phyloP scores from a whole-genome alignment of 1,140 invertebrate genomes.

The Halyomorpha halys region DNA sequence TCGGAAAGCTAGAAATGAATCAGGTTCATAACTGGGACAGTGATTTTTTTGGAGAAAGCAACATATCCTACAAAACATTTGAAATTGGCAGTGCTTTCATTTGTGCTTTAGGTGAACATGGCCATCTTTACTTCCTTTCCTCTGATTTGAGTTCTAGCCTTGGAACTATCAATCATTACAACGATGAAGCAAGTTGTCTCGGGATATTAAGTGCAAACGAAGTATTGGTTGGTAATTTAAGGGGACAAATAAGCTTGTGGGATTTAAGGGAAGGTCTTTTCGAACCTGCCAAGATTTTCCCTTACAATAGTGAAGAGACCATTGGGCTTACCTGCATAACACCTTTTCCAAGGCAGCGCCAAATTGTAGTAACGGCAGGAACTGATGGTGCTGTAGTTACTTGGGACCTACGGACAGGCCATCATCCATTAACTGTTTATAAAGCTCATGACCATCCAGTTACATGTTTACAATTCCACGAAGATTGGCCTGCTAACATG shows the following conservation, averaged over 20 bases:
- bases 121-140: background rate
- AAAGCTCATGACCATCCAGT: slow-evolving; percentile 10
- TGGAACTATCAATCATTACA: background rate
- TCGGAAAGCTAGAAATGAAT: background rate
- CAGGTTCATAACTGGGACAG: background rate
- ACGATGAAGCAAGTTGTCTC: background rate
- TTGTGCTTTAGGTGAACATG: background rate
- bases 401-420: slow-evolving; percentile 15
- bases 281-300: slow-evolving; percentile 13
- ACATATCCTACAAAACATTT: background rate
- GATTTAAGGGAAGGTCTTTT: slow-evolving; percentile 16
- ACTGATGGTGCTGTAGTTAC: slow-evolving; percentile 12
- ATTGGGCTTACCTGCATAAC: slow-evolving; percentile 13
- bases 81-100: background rate
- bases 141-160: background rate
- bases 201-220: slow-evolving; percentile 14
- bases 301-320: slow-evolving; percentile 11
- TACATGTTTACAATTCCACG: slow-evolving; percentile 9
- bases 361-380: slow-evolving; percentile 14
- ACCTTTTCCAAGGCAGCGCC: slow-evolving; percentile 16
- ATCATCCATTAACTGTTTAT: slow-evolving; percentile 11
- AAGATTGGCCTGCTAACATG: slow-evolving; percentile 11
- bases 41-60: background rate
- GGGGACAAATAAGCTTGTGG: slow-evolving; percentile 21
- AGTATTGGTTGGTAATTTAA: slow-evolving; percentile 18